A percentile compares a stretch with the other conserved stretches of the same genome.
Evolutionary conservation across 2,797 vertebrate species (phyloP).

Genomic region (Thaleichthys pacificus): DNA sequence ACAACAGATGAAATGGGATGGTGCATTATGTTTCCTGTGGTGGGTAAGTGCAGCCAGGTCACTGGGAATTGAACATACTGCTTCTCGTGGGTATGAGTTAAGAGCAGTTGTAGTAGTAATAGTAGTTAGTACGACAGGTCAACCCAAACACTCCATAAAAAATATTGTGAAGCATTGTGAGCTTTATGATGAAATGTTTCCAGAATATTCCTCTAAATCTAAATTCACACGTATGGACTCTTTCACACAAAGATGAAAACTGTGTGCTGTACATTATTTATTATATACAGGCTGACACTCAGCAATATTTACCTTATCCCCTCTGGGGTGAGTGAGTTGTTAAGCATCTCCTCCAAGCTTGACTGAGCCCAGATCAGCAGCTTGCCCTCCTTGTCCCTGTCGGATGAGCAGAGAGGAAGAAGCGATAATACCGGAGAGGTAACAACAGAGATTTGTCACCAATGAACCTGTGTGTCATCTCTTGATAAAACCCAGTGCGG

Average conservation of each 20-base stretch:
- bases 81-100: background rate
- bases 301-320: too few relatives aligned
- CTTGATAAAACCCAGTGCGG: background rate
- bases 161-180: too few relatives aligned
- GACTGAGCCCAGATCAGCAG: background rate
- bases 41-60: background rate
- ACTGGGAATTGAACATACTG: background rate
- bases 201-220: too few relatives aligned
- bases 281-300: too few relatives aligned
- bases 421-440: background rate
- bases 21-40: background rate
- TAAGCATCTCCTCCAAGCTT: background rate
- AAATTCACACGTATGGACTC: too few relatives aligned
- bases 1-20: background rate
- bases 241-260: too few relatives aligned
- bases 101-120: background rate
- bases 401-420: background rate
- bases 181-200: too few relatives aligned
- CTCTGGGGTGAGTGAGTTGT: too few relatives aligned
- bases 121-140: too few relatives aligned
- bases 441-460: too few relatives aligned
- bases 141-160: too few relatives aligned
- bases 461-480: background rate
- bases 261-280: too few relatives aligned
- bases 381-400: background rate